Conservation (phyloP, 2,888 invertebrate species). For the Onchidella celtica region DNA sequence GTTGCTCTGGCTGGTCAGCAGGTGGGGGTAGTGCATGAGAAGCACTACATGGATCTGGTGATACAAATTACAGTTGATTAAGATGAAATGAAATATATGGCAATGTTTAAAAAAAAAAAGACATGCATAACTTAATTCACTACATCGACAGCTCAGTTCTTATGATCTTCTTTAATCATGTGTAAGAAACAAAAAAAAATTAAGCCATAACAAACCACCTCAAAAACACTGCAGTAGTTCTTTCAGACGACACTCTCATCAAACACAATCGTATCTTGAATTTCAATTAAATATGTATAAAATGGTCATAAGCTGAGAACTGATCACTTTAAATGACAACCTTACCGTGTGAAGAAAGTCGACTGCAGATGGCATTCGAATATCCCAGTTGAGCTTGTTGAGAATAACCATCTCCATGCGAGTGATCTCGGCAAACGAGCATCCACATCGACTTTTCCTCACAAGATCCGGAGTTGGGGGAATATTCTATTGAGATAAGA, state of each 20-base stretch:
- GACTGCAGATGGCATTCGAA: constrained; percentile 71
- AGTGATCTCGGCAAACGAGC: constrained; percentile 90
- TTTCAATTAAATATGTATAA: no score
- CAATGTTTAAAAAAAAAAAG: no score
- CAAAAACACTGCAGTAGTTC: no score
- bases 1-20: constrained; percentile 71
- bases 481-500: constrained; percentile 71
- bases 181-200: no score
- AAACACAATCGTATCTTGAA: no score
- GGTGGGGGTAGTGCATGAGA: constrained; percentile 75
- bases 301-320: no score
- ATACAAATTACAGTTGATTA: no score
- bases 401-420: constrained; percentile 92
- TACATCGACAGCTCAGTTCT: neutral
- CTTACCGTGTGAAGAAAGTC: constrained; percentile 79
- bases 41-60: constrained; percentile 75
- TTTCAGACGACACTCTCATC: no score
- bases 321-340: constrained; percentile 18
- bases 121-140: neutral
- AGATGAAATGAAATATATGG: no score
- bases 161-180: no score
- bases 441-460: constrained; percentile 85
- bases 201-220: no score
- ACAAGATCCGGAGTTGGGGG: constrained; percentile 79
- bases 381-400: constrained; percentile 83